phyloP scores from a whole-genome alignment of 92 coral and sea anemone species.

The Plumapathes pennacea region DNA sequence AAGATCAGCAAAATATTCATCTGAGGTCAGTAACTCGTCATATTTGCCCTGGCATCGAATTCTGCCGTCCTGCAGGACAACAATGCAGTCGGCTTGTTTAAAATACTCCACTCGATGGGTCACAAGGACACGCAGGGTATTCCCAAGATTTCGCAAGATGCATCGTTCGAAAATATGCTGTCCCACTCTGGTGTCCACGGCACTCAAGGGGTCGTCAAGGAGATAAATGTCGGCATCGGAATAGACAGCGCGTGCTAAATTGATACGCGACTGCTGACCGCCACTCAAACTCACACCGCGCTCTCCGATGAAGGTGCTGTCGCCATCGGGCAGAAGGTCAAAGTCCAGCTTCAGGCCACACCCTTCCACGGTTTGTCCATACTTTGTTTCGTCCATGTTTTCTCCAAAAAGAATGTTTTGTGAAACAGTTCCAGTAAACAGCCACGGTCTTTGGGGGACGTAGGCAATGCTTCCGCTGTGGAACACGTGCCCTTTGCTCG shows the following conservation, averaged over 20 bases:
- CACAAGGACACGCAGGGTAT: neutral
- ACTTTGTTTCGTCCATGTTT: neutral
- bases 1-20: neutral
- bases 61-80: neutral
- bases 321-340: neutral
- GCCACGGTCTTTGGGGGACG: constrained; percentile 8
- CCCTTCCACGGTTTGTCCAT: neutral
- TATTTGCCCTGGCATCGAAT: neutral
- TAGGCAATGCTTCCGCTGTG: constrained; percentile 5
- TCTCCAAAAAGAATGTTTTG: constrained; percentile 9
- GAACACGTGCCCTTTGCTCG: neutral
- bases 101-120: neutral
- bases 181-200: constrained; percentile 2
- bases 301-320: constrained; percentile 9
- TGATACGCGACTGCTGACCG: constrained; percentile 12
- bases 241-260: constrained; percentile 11
- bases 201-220: constrained; percentile 8
- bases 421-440: constrained; percentile 10
- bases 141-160: neutral
- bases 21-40: neutral
- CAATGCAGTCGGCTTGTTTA: neutral
- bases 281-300: constrained; percentile 26
- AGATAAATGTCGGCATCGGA: constrained; percentile 12
- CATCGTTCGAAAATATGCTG: constrained; percentile 5
- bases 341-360: constrained; percentile 4